Evolutionary conservation across 2,797 vertebrate genomes (phyloP).

Genomic region (Todus mexicanus): DNA sequence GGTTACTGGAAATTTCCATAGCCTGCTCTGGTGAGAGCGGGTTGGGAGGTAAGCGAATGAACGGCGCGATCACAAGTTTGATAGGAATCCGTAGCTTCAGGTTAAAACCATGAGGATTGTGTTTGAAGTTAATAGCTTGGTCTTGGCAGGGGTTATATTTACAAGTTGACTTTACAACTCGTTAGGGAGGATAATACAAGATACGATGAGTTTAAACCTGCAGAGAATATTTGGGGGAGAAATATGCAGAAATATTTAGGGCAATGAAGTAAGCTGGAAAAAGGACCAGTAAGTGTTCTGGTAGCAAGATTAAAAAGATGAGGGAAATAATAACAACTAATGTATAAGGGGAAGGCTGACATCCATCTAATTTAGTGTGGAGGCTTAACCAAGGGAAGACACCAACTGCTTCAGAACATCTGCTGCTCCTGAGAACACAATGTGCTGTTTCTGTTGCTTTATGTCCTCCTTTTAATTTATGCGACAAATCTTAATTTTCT

Average conservation of each 20-base stretch:
- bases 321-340: not conserved
- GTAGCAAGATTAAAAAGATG: not conserved
- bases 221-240: not conserved
- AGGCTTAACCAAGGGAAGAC: not conserved
- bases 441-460: not conserved
- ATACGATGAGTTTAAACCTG: not conserved
- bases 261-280: not conserved
- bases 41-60: not conserved
- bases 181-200: not conserved
- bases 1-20: conserved; percentile 23
- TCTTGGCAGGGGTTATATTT: not conserved
- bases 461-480: not conserved
- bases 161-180: not conserved
- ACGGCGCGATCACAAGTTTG: not conserved
- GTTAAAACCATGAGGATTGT: not conserved
- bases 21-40: not conserved
- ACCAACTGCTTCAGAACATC: not conserved
- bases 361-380: not conserved
- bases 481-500: not conserved
- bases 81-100: conserved; percentile 10
- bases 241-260: not conserved
- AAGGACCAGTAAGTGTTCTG: not conserved
- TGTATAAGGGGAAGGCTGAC: not conserved
- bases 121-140: not conserved
- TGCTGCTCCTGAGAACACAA: not conserved